Percentiles rank a stretch among this genome's conserved stretches.
These are phyloP conservation scores for Caenorhabditis brenneri DNA, from an alignment of 1,140 invertebrate species.

Conservation along the genomic window DNA sequence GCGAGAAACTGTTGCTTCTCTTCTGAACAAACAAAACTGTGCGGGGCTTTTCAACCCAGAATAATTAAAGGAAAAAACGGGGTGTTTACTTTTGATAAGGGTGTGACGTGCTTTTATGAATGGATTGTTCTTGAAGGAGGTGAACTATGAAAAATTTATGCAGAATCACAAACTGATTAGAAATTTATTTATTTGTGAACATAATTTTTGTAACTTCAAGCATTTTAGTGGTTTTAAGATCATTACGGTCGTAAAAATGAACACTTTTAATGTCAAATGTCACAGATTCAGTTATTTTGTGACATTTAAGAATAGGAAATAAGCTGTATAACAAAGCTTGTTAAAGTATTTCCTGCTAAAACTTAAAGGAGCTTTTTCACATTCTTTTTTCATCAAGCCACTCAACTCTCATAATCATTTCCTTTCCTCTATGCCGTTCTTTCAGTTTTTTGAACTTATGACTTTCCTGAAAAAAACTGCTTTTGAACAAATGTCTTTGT, in stretches of 20 bases:
- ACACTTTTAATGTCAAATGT: too few relatives aligned
- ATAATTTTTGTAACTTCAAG: too few relatives aligned
- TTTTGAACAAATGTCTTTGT: not conserved
- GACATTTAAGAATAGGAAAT: too few relatives aligned
- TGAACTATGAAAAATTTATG: constrained; percentile 10
- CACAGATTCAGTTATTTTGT: too few relatives aligned
- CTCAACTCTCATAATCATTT: too few relatives aligned
- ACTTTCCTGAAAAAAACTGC: not conserved
- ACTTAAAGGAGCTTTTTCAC: not conserved
- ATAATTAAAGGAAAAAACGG: constrained; percentile 20
- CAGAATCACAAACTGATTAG: constrained; percentile 25
- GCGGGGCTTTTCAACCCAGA: not conserved
- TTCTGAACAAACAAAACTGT: not conserved
- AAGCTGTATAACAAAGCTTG: too few relatives aligned
- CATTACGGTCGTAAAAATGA: too few relatives aligned
- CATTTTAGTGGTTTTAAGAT: not conserved
- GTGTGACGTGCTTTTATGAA: constrained; percentile 18
- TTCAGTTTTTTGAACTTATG: not conserved
- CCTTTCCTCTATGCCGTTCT: not conserved
- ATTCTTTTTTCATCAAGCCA: not conserved
- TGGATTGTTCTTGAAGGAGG: not conserved
- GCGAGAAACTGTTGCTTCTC: not conserved
- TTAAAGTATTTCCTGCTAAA: too few relatives aligned
- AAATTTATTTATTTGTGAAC: too few relatives aligned
- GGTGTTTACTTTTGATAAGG: not conserved